These are phyloP conservation scores for Nomada ferruginata DNA, from an alignment of 2,888 invertebrate genomes.

Conservation along the genomic window DNA sequence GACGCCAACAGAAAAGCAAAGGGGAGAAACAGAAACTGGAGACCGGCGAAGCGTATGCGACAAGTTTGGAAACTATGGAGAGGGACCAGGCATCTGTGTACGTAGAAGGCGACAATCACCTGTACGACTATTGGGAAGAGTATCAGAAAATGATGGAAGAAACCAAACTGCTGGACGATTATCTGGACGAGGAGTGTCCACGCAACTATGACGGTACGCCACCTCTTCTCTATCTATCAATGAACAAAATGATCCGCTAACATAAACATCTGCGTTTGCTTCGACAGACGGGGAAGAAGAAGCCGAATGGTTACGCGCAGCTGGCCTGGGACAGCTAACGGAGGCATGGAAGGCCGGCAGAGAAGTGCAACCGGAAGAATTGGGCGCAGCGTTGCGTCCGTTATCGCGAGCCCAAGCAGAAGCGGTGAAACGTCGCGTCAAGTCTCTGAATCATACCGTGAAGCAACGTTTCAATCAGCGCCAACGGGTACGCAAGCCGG, in stretches of 20 bases:
- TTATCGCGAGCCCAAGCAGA: conserved; percentile 91
- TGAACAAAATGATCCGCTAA: not conserved
- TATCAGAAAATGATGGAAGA: conserved; percentile 87
- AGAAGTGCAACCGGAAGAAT: conserved; percentile 86
- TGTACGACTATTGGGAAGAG: conserved; percentile 89
- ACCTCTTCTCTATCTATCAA: not conserved
- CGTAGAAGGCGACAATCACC: conserved; percentile 83
- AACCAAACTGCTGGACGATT: conserved; percentile 85
- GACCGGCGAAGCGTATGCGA: not conserved
- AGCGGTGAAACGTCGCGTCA: conserved; percentile 90
- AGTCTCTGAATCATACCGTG: conserved; percentile 91
- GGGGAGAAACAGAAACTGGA: not conserved
- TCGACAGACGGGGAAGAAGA: conserved; percentile 90
- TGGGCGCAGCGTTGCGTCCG: conserved; percentile 86
- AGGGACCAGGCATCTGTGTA: conserved; percentile 76
- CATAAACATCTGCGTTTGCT: not conserved
- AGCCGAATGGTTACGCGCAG: conserved; percentile 90
- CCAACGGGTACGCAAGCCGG: conserved; percentile 88
- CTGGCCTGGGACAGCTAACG: conserved; percentile 89
- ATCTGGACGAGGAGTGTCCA: conserved; percentile 87
- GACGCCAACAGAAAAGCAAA: not conserved
- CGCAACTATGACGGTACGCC: conserved; percentile 79
- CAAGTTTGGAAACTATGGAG: conserved; percentile 74
- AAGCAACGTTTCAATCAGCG: conserved; percentile 85
- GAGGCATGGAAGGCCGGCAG: conserved; percentile 89